Evolutionary conservation across 2,797 vertebrate genomes (phyloP).

Genomic region (Anguilla marmorata): DNA sequence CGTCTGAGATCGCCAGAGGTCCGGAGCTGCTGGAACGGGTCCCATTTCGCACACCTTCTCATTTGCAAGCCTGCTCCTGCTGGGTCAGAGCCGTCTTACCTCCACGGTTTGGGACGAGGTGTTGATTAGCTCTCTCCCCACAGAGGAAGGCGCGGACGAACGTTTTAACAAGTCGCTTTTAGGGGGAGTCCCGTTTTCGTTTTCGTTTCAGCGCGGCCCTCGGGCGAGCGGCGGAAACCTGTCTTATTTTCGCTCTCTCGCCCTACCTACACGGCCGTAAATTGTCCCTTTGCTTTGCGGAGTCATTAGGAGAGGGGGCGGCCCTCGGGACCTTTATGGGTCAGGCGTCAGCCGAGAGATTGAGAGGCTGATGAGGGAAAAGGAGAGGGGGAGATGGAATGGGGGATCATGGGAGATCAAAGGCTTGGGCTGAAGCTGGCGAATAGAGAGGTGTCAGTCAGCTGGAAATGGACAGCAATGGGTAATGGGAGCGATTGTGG

Average conservation of each 20-base stretch:
- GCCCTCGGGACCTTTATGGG: constrained; percentile 36
- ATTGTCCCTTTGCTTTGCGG: constrained; percentile 47
- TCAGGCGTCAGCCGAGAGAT: constrained; percentile 52
- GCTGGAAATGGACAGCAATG: constrained; percentile 30
- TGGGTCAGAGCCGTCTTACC: constrained; percentile 4
- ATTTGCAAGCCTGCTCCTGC: constrained; percentile 29
- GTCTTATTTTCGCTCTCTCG: neutral
- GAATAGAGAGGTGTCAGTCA: constrained; percentile 49
- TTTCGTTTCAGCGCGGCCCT: neutral
- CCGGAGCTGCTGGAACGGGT: constrained; percentile 1
- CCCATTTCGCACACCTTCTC: neutral
- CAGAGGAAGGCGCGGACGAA: constrained; percentile 10
- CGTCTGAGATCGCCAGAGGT: constrained; percentile 6
- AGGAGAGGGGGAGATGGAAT: constrained; percentile 28
- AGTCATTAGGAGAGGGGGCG: constrained; percentile 52
- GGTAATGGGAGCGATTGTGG: constrained; percentile 26
- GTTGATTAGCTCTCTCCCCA: constrained; percentile 36
- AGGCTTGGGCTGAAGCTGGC: constrained; percentile 49
- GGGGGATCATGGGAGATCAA: constrained; percentile 41
- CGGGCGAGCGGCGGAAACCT: neutral
- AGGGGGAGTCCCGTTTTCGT: neutral
- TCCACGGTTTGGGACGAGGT: constrained; percentile 37
- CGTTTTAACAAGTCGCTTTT: constrained; percentile 22
- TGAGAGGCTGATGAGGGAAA: constrained; percentile 44
- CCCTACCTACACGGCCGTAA: constrained; percentile 18